Evolutionary conservation across 2,797 vertebrate genomes (phyloP), one percentile per base, ranked within the genome.

Genomic region (Borostomias antarcticus): DNA sequence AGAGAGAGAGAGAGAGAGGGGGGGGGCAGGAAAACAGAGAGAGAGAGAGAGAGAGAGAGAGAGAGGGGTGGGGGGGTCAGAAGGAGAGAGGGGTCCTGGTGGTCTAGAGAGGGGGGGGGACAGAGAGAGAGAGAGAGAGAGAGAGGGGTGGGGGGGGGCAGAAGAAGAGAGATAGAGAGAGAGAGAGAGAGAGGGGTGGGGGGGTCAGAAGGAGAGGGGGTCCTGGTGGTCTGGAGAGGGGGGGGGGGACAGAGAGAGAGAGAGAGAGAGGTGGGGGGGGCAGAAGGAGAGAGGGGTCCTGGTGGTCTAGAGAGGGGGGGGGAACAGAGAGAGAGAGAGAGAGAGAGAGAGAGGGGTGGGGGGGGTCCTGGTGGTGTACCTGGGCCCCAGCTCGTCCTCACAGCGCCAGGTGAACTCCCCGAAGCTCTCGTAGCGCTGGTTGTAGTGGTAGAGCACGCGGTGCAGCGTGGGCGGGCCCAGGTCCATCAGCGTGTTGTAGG

Each of bases 331-430:
- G 30, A 37, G 2, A 48, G 4, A 57, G 3, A 56, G 19, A 5
- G 43, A 61, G 21, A 13, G 21, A 5, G 56, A 11, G 40, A 35
- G 51, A 2, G 15, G 2, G 25, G 25, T 10, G 10, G 1, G 53
- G 30, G n/a, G 19, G 26, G 51, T 13, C 4, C 9, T 9, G 1
- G 11, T 9, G 9, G 45, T 59, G 77, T 94, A 99, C 96, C 96
- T 98, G 77, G 98, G 98, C 17, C 98, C 98, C 0, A 99, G 87
- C 75, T 99, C 98, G 25, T 99, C 98, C 74, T 99, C 98, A 68
- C 96, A 98, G 69, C 98, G 92, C 98, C 98, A 99, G 63, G 96
- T 98, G 86, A 99, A 99, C 75, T 99, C 98, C 11, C 98, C 98
- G 4, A 99, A 99, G 82, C 95, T 98, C 89, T 98, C 96, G 0